Evolutionary conservation across 1,140 invertebrate genomes (phyloP).

Genomic region (Spodoptera litura): DNA sequence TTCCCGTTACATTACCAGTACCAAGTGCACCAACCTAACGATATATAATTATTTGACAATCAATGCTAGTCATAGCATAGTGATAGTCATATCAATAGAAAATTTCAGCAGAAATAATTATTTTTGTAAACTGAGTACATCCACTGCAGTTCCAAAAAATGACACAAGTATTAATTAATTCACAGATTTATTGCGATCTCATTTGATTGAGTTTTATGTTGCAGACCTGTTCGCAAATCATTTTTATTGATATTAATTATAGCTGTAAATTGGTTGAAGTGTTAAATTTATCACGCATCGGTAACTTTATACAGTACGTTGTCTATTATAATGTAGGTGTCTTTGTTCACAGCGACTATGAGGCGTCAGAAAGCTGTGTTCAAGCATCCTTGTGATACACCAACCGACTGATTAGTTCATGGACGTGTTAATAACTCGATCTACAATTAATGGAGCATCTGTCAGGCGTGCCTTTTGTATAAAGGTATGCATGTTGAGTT

Average conservation of each 20-base stretch:
- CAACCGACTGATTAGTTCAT: not conserved
- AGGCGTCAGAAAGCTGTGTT: not conserved
- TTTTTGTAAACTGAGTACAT: not conserved
- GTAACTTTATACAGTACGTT: conserved; percentile 1
- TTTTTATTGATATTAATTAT: not conserved
- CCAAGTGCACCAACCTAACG: no score
- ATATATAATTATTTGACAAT: no score
- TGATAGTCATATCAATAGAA: no score
- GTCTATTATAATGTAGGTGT: no score
- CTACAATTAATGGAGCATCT: not conserved
- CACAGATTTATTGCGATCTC: not conserved
- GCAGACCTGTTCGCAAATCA: conserved; percentile 2
- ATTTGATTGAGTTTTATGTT: conserved; percentile 26
- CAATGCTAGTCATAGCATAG: no score
- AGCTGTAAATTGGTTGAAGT: not conserved
- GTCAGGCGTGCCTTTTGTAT: not conserved
- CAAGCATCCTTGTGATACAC: conserved; percentile 1
- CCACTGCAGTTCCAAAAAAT: not conserved
- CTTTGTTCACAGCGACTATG: not conserved
- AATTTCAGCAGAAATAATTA: no score
- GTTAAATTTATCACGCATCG: conserved; percentile 6
- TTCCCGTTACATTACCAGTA: no score
- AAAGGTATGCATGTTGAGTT: not conserved
- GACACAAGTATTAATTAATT: not conserved
- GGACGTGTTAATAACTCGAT: not conserved